These are phyloP conservation scores for Vulpes vulpes DNA, from an alignment of 2,113 vertebrate genomes.

Conservation along the genomic window DNA sequence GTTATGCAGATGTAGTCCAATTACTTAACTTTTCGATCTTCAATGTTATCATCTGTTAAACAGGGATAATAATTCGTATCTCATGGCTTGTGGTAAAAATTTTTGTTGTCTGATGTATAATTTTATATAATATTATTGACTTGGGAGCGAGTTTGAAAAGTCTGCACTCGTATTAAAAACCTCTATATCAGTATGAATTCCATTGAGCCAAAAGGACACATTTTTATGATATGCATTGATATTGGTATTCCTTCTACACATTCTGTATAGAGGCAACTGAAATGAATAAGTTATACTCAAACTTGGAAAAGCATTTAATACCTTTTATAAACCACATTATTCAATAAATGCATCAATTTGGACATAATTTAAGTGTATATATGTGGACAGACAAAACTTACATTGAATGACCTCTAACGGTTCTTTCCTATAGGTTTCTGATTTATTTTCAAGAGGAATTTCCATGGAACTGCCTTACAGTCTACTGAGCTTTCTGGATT, in stretches of 20 bases:
- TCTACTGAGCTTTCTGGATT: background rate
- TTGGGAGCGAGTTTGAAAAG: background rate
- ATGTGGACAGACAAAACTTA: background rate
- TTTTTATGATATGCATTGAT: background rate
- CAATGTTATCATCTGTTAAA: background rate
- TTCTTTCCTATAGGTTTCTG: constrained; percentile 11
- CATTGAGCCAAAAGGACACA: background rate
- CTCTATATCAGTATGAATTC: background rate
- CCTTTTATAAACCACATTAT: background rate
- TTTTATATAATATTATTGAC: background rate
- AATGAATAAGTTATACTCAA: background rate
- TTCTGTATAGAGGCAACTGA: background rate
- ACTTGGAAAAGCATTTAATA: background rate
- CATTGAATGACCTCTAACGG: constrained; percentile 21
- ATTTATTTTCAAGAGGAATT: constrained; percentile 19
- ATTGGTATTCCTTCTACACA: background rate
- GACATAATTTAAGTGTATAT: background rate
- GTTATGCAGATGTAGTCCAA: background rate
- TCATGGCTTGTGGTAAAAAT: background rate
- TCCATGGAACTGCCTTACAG: background rate
- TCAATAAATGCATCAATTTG: background rate
- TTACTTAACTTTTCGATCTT: background rate
- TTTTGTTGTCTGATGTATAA: background rate
- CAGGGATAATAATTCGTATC: background rate
- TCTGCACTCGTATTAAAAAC: background rate